Evolutionary conservation across 2,888 invertebrate species (phyloP), one percentile per base, ranked within the genome.

Genomic region (Lasioglossum lativentre): DNA sequence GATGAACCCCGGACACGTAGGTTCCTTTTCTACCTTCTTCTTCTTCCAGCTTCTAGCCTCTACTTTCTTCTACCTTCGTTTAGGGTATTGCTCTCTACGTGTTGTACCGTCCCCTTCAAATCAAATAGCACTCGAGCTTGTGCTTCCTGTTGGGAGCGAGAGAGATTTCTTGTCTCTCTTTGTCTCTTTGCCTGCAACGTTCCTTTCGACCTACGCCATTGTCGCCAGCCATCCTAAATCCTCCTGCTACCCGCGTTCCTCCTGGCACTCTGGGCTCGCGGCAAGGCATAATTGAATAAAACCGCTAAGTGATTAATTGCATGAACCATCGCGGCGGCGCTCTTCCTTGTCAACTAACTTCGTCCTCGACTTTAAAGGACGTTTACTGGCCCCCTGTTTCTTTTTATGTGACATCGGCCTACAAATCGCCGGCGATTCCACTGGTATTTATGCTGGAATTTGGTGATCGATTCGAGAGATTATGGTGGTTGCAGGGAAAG

Each of bases 281-380:
- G 86, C 89, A 84, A 87, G 89, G 90, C 92, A 89, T 93, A 93
- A 94, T 93, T 93, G 93, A 93, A 93, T 93, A 92, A 93, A 93
- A 93, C 92, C 90, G 89, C 92, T 90, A 90, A 92, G 91, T 94
- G 93, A 94, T 94, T 93, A 93, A 94, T 93, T 91, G 92, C 89
- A 85, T 84, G 83, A 87, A 86, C 85, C 87, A 87, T 77, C 83
- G 63, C 72, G 77, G 63, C 72, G 77, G 83, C 68, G 85, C 87
- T 86, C 86, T 87, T 89, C 86, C 82, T 80, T 83, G 59, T 81
- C 75, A 68, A 66, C 80, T 75, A 87, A 86, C 89, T 86, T 89
- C 71, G 78, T 82, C 10, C 80, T 82, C 80, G 77, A 85, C 84
- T 90, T 90, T 90, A 85, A 88, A 85, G 81, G 83, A 88, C 85